Evolutionary conservation across 2,797 vertebrate species (phyloP).

Genomic region (Platyrinchus mystaceus): DNA sequence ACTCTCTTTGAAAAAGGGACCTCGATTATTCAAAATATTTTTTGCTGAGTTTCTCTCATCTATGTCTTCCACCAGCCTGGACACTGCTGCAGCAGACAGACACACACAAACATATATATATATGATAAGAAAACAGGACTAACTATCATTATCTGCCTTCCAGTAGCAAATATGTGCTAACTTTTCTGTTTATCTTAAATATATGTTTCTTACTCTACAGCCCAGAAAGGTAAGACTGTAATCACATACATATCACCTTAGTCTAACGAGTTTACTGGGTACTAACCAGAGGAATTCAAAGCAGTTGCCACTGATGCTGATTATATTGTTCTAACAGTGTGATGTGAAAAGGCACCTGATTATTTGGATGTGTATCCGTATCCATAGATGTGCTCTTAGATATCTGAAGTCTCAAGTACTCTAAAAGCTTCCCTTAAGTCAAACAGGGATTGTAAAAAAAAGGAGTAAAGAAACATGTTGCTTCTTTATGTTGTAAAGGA

Average conservation of each 20-base stretch:
- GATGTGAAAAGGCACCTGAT: not conserved
- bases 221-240: not conserved
- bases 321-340: not conserved
- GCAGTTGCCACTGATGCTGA: not conserved
- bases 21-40: not conserved
- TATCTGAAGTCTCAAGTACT: not conserved
- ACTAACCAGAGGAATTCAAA: not conserved
- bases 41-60: not conserved
- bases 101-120: not conserved
- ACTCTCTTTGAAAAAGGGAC: not conserved
- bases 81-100: not conserved
- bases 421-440: not conserved
- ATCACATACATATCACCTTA: not conserved
- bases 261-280: not conserved
- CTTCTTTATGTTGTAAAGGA: not conserved
- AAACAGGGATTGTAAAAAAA: not conserved
- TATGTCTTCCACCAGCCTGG: not conserved
- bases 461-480: fast-evolving
- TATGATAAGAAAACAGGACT: not conserved
- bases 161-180: not conserved
- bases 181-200: not conserved
- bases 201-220: not conserved
- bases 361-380: not conserved
- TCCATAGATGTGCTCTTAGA: not conserved
- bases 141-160: not conserved